A percentile compares a stretch with the other conserved stretches of the same genome.
These are phyloP conservation scores for Druon quercuslanigerum DNA, from an alignment of 1,140 invertebrate genomes.

Conservation along the genomic window DNA sequence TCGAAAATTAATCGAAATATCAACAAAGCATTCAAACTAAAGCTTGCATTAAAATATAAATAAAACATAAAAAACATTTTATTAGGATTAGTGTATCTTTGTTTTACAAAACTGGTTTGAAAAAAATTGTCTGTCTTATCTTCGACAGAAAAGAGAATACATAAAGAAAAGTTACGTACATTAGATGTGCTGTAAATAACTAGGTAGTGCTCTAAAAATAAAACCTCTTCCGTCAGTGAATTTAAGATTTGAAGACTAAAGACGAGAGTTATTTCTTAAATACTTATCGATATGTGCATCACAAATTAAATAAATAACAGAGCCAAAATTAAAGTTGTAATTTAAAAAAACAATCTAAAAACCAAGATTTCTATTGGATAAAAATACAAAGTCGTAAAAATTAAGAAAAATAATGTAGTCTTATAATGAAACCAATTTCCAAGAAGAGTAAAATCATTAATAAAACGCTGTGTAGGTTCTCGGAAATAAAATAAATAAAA, in stretches of 20 bases:
- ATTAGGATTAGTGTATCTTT: background rate
- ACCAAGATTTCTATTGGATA: too few relatives aligned
- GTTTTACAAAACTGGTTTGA: background rate
- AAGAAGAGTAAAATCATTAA: background rate
- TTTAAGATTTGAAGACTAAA: conserved; percentile 28
- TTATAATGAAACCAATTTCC: conserved; percentile 14
- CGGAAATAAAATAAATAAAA: background rate
- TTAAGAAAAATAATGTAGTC: background rate
- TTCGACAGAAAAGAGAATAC: conserved; percentile 7
- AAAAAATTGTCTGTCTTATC: background rate
- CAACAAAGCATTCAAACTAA: too few relatives aligned
- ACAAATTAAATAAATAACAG: background rate
- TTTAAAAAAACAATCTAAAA: too few relatives aligned
- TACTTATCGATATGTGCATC: background rate
- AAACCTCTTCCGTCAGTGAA: conserved; percentile 28
- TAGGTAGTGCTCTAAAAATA: conserved; percentile 28
- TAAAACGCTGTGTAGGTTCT: conserved; percentile 10
- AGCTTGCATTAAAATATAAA: too few relatives aligned
- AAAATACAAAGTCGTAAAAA: background rate
- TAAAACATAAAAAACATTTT: background rate
- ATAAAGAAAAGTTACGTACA: conserved; percentile 30
- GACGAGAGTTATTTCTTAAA: conserved; percentile 25
- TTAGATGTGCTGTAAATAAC: conserved; percentile 28
- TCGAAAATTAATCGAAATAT: too few relatives aligned
- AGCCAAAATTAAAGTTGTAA: too few relatives aligned